These are phyloP conservation scores for Hemibagrus wyckioides DNA, from an alignment of 2,113 vertebrate species.

Conservation along the genomic window DNA sequence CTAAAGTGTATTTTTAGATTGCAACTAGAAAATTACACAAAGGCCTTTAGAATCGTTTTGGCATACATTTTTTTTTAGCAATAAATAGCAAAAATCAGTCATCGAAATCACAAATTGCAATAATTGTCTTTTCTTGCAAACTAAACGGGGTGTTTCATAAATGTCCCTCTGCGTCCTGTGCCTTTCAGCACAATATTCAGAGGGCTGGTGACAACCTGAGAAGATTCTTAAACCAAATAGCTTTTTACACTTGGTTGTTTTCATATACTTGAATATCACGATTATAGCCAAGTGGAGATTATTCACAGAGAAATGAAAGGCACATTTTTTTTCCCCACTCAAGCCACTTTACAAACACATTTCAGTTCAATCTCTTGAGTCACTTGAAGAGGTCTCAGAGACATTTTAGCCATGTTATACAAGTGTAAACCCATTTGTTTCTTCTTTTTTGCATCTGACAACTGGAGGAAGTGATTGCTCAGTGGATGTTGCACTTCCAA, in stretches of 20 bases:
- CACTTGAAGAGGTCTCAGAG: background rate
- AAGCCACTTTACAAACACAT: background rate
- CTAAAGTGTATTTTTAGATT: conserved; percentile 50
- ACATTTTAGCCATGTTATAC: background rate
- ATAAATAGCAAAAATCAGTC: conserved; percentile 25
- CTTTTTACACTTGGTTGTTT: background rate
- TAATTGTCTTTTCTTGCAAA: background rate
- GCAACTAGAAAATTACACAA: background rate
- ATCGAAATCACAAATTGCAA: background rate
- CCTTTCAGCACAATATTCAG: conserved; percentile 1
- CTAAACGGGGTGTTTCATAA: conserved; percentile 38
- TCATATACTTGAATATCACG: background rate
- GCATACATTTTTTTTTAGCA: conserved; percentile 35
- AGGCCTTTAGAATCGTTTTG: conserved; percentile 16
- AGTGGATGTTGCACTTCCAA: no score
- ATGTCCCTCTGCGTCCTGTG: background rate
- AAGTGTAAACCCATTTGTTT: background rate
- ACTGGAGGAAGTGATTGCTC: no score
- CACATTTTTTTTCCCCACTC: background rate
- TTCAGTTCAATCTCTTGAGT: background rate
- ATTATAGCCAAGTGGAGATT: background rate
- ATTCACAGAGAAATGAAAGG: background rate
- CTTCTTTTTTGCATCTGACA: background rate
- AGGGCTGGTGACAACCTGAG: background rate
- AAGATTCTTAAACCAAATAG: background rate